These are phyloP conservation scores for Poeciliopsis gracilis DNA, from an alignment of 2,797 vertebrate species.

Conservation along the genomic window DNA sequence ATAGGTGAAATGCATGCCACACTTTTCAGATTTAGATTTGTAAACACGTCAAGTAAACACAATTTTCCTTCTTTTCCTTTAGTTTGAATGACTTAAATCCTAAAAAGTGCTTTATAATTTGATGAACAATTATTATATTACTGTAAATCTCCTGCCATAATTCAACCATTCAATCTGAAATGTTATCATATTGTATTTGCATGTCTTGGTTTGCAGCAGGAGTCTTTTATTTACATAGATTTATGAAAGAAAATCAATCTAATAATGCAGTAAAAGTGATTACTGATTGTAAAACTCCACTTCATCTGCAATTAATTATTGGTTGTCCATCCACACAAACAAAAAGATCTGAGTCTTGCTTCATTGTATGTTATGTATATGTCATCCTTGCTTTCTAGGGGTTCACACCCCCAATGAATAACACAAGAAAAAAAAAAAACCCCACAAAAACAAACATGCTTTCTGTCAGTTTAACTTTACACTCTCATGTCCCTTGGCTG, in stretches of 20 bases:
- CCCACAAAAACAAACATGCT: conserved; percentile 8
- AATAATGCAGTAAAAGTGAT: neutral
- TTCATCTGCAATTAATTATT: neutral
- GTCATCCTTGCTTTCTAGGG: neutral
- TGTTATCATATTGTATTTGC: neutral
- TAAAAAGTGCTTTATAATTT: too few relatives aligned
- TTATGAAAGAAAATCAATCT: neutral
- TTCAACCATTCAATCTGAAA: neutral
- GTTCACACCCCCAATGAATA: neutral
- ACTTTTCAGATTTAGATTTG: neutral
- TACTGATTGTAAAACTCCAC: neutral
- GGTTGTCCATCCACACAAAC: neutral
- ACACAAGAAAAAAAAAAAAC: neutral
- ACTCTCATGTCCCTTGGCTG: conserved; percentile 25
- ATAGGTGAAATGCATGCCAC: neutral
- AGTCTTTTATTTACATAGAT: neutral
- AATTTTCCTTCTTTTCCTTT: neutral
- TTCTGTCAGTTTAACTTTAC: conserved; percentile 30
- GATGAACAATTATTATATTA: too few relatives aligned
- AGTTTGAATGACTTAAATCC: neutral
- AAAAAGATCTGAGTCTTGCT: neutral
- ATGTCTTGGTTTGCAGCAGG: neutral
- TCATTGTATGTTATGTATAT: neutral
- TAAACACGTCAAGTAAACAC: too few relatives aligned
- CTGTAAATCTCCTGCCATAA: neutral